Evolutionary conservation across 1,140 invertebrate genomes (phyloP).

Genomic region (Brachionus manjavacas): DNA sequence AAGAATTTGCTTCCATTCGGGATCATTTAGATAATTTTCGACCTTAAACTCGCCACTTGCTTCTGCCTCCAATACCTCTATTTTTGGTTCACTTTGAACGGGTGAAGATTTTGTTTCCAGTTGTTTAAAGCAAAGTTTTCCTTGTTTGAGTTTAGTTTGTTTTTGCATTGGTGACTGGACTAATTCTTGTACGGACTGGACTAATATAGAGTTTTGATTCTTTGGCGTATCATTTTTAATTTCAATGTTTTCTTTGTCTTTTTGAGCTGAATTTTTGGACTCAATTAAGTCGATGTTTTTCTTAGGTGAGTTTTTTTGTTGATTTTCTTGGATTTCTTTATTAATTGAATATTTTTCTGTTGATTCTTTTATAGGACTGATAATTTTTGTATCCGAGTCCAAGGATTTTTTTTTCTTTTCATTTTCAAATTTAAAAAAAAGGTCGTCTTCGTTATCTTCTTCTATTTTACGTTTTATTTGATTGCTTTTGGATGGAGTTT

Average conservation of each 20-base stretch:
- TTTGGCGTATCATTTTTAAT: background rate
- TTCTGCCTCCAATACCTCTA: background rate
- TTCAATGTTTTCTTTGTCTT: background rate
- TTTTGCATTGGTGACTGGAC: background rate
- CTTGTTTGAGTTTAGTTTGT: background rate
- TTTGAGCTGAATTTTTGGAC: too few species aligned
- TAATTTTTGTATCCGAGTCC: background rate
- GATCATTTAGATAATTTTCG: slow-evolving; percentile 4
- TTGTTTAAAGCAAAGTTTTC: background rate
- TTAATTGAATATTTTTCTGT: background rate
- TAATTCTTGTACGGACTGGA: background rate
- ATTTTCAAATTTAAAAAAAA: background rate
- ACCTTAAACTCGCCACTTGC: background rate
- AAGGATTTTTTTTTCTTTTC: slow-evolving; percentile 6
- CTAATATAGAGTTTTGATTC: background rate
- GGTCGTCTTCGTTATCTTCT: background rate
- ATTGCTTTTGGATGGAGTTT: background rate
- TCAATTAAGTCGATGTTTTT: background rate
- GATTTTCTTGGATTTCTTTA: background rate
- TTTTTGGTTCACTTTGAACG: background rate
- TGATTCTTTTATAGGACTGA: background rate
- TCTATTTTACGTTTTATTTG: slow-evolving; percentile 1
- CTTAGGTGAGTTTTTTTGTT: background rate
- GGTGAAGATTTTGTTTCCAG: background rate
- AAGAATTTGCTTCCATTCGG: background rate